Evolutionary conservation across 1,140 invertebrate genomes (phyloP).

Genomic region (Hetaerina americana): DNA sequence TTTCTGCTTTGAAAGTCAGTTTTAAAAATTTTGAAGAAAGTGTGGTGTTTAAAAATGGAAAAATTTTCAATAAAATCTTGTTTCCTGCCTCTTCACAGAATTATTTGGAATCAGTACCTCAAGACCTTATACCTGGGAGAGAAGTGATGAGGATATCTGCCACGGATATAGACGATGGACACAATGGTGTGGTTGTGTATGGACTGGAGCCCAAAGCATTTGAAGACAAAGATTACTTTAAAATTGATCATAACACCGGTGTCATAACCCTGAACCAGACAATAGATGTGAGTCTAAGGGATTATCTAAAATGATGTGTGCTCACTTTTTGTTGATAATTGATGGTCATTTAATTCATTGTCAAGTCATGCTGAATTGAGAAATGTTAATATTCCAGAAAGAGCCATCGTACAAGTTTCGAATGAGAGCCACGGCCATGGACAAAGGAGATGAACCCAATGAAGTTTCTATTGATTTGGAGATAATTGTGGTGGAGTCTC

Average conservation of each 20-base stretch:
- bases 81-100: slow-evolving; percentile 36
- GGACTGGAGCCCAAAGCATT: slow-evolving; percentile 36
- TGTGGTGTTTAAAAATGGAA: no score
- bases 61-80: no score
- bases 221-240: slow-evolving; percentile 53
- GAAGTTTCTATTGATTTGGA: slow-evolving; percentile 55
- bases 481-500: slow-evolving; percentile 72
- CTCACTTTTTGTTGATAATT: background rate
- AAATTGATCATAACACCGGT: slow-evolving; percentile 59
- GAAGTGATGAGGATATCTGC: slow-evolving; percentile 79
- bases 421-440: slow-evolving; percentile 58
- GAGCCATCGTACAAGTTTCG: slow-evolving; percentile 50
- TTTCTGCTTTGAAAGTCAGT: background rate
- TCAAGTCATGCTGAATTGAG: background rate
- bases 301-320: background rate
- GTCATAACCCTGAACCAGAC: slow-evolving; percentile 60
- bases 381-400: slow-evolving; percentile 36
- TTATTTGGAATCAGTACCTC: slow-evolving; percentile 58
- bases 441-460: slow-evolving; percentile 50
- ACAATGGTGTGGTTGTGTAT: slow-evolving; percentile 61
- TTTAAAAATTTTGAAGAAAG: background rate
- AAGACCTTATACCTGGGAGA: slow-evolving; percentile 48
- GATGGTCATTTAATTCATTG: background rate
- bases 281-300: slow-evolving; percentile 45
- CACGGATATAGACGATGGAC: slow-evolving; percentile 75